A percentile compares a stretch with the other conserved stretches of the same genome.
These are phyloP conservation scores for Apodemia mormo DNA, from an alignment of 2,888 invertebrate genomes.

Conservation along the genomic window DNA sequence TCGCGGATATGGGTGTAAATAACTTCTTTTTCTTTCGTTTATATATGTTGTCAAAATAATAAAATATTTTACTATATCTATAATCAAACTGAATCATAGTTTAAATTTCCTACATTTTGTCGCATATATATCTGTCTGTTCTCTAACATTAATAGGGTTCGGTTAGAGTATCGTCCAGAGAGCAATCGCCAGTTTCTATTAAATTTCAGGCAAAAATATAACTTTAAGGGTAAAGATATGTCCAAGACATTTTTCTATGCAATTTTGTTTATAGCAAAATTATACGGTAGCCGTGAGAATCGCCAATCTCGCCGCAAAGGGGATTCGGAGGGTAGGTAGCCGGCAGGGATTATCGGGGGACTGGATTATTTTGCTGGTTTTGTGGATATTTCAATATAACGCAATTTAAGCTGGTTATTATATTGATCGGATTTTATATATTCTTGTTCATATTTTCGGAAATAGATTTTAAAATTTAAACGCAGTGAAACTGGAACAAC, in stretches of 20 bases:
- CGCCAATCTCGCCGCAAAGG: constrained; percentile 25
- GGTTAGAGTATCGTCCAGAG: too few species aligned
- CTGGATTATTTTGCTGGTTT: constrained; percentile 35
- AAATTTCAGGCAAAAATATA: background rate
- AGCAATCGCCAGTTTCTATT: too few species aligned
- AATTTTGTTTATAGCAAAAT: constrained; percentile 77
- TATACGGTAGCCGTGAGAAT: constrained; percentile 74
- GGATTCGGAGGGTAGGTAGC: constrained; percentile 18
- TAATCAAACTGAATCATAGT: too few species aligned
- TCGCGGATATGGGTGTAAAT: too few species aligned
- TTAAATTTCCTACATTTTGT: too few species aligned
- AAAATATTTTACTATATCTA: too few species aligned
- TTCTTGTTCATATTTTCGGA: constrained; percentile 25
- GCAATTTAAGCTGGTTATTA: constrained; percentile 12
- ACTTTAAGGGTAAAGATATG: constrained; percentile 32
- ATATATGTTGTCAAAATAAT: too few species aligned
- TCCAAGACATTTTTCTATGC: constrained; percentile 70
- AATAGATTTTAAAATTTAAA: constrained; percentile 12
- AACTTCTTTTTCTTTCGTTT: too few species aligned
- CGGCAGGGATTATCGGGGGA: constrained; percentile 30
- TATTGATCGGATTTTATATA: background rate
- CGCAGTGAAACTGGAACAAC: too few species aligned
- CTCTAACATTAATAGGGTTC: too few species aligned
- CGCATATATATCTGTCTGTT: too few species aligned
- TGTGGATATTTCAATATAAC: constrained; percentile 30